A percentile compares a stretch with the other conserved stretches of the same genome.
These are phyloP conservation scores for Manis crassicaudata DNA, from an alignment of 2,797 vertebrate genomes.

Conservation along the genomic window DNA sequence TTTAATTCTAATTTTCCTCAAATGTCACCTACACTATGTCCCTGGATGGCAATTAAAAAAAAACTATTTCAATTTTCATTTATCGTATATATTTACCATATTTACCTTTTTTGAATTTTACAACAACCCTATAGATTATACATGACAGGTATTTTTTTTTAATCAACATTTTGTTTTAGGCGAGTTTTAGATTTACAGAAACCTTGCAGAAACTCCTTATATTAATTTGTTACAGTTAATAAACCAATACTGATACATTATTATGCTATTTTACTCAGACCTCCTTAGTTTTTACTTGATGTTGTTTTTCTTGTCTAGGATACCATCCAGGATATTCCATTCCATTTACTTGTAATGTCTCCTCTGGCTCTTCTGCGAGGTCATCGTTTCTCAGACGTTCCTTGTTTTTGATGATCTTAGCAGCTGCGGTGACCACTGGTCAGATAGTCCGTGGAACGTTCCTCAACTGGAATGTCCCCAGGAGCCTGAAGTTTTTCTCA, in stretches of 20 bases:
- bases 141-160: neutral
- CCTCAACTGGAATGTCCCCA: neutral
- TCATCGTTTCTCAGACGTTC: neutral
- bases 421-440: neutral
- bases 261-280: neutral
- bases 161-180: neutral
- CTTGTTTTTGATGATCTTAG: neutral
- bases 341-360: neutral
- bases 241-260: neutral
- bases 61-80: neutral
- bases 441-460: neutral
- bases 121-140: neutral
- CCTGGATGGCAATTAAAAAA: neutral
- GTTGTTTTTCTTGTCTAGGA: neutral
- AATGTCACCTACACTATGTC: neutral
- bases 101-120: neutral
- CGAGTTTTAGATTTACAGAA: constrained; percentile 5
- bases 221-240: neutral
- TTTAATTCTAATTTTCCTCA: constrained; percentile 11
- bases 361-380: neutral
- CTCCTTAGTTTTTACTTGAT: neutral
- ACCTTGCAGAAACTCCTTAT: neutral
- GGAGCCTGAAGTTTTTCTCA: neutral
- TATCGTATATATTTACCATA: neutral
- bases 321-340: neutral